These are phyloP conservation scores for Oreotragus oreotragus DNA, from an alignment of 2,113 vertebrate genomes.

Conservation along the genomic window DNA sequence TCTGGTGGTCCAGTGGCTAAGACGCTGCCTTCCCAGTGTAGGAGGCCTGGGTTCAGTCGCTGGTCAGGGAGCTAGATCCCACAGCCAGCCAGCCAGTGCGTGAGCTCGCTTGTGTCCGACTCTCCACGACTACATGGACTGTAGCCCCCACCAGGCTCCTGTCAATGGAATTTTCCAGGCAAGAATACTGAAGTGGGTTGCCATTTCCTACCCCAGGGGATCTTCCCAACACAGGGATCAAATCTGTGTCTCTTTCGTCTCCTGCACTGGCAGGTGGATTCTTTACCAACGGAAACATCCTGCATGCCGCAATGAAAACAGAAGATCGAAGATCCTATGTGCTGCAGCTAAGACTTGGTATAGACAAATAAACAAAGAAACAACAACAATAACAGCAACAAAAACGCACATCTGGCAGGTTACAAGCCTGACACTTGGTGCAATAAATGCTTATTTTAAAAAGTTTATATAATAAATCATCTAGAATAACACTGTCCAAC, in stretches of 20 bases:
- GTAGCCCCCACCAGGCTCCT: neutral
- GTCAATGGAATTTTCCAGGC: neutral
- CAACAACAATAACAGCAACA: neutral
- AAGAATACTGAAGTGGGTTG: neutral
- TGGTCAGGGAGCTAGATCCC: neutral
- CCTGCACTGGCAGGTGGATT: neutral
- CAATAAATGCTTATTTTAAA: neutral
- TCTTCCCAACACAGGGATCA: neutral
- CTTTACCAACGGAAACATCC: neutral
- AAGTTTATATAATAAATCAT: neutral
- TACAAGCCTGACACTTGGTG: neutral
- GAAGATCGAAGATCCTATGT: neutral
- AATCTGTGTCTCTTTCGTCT: neutral
- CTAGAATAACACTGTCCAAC: neutral
- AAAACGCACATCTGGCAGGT: neutral
- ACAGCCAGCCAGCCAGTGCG: neutral
- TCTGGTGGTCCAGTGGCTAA: neutral
- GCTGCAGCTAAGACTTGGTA: neutral
- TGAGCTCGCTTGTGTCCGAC: neutral
- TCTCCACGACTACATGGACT: neutral
- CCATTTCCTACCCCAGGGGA: neutral
- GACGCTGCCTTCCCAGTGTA: neutral
- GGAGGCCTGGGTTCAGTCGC: neutral
- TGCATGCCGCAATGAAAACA: neutral
- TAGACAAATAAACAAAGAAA: neutral